Evolutionary conservation across 2,888 invertebrate genomes (phyloP), one percentile per base, ranked within the genome.

Genomic region (Acanthosepion lycidas): DNA sequence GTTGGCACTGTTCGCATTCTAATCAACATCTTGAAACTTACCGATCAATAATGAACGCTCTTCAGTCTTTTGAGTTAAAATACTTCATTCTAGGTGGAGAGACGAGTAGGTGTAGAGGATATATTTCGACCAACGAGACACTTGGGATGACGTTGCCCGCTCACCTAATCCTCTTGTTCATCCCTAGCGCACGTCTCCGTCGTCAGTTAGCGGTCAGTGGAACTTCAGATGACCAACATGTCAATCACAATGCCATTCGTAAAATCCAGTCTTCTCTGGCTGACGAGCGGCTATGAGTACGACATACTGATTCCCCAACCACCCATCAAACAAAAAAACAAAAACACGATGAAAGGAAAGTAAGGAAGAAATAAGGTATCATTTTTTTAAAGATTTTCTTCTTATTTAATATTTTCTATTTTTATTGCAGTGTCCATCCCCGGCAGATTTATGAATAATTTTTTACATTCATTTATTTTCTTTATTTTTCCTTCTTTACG

Each of bases 201-300:
- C 78, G n/a, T 78, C 78, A 18, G n/a, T n/a, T 33, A n/a, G 12
- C 9, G n/a, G n/a, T 78, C 78, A 33, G 78, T 78, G n/a, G n/a
- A 78, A n/a, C n/a, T 78, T 78, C 78, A 12, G n/a, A 78, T 78
- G 78, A n/a, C 78, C 78, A 78, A 78, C 78, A 78, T 78, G 78
- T 78, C 78, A 78, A 78, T 78, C 78, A 78, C n/a, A 15, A 78
- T 1, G n/a, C n/a, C n/a, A 33, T 78, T n/a, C 78, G 12, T 12
- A n/a, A 78, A n/a, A 78, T 12, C 78, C n/a, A 28, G 9, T 78
- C 78, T 78, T 6, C 78, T 78, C 78, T 28, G 78, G n/a, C 78
- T 33, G 15, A 12, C n/a, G 0, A 33, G 15, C 33, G 23, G 23
- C 59, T 20, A 59, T 6, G 59, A 26, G 59, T 26, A 59, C 23